A percentile compares a stretch with the other conserved stretches of the same genome.
phyloP scores from a whole-genome alignment of 1,140 invertebrate genomes.

The Leptinotarsa undecemlineata region DNA sequence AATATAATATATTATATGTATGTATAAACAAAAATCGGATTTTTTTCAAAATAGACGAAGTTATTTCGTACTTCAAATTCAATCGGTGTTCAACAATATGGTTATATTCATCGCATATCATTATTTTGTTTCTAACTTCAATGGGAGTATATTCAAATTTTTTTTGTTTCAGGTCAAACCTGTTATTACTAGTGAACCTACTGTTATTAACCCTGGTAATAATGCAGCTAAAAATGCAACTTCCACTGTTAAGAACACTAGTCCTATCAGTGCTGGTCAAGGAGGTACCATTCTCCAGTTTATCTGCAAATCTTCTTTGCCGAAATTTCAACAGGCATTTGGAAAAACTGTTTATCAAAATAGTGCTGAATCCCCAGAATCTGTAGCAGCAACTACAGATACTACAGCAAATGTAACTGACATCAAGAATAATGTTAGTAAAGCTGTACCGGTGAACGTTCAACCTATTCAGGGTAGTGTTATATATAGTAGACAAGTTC shows the following conservation, averaged over 20 bases:
- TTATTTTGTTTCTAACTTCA: too few relatives aligned
- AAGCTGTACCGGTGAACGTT: slow-evolving; percentile 50
- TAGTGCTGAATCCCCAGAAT: slow-evolving; percentile 28
- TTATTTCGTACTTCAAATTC: too few relatives aligned
- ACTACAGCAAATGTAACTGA: slow-evolving; percentile 45
- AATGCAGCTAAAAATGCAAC: slow-evolving; percentile 34
- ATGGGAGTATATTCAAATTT: neutral
- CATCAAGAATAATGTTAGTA: slow-evolving; percentile 36
- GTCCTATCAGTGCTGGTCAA: slow-evolving; percentile 35
- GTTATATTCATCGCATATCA: too few relatives aligned
- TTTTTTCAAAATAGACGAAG: too few relatives aligned
- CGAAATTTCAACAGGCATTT: slow-evolving; percentile 80
- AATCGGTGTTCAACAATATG: too few relatives aligned
- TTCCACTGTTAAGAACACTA: slow-evolving; percentile 23
- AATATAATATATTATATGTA: too few relatives aligned
- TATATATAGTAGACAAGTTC: slow-evolving; percentile 64
- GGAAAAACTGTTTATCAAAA: slow-evolving; percentile 66
- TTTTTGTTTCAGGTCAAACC: slow-evolving; percentile 17
- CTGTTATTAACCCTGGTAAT: slow-evolving; percentile 24
- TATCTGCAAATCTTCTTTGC: slow-evolving; percentile 64
- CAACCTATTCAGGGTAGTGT: slow-evolving; percentile 66
- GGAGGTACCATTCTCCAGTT: slow-evolving; percentile 55
- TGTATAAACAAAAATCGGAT: too few relatives aligned
- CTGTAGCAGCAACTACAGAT: slow-evolving; percentile 19
- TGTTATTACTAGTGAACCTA: slow-evolving; percentile 14